These are phyloP conservation scores for Coelinius sp. DNA, from an alignment of 2,888 invertebrate genomes.

Conservation along the genomic window DNA sequence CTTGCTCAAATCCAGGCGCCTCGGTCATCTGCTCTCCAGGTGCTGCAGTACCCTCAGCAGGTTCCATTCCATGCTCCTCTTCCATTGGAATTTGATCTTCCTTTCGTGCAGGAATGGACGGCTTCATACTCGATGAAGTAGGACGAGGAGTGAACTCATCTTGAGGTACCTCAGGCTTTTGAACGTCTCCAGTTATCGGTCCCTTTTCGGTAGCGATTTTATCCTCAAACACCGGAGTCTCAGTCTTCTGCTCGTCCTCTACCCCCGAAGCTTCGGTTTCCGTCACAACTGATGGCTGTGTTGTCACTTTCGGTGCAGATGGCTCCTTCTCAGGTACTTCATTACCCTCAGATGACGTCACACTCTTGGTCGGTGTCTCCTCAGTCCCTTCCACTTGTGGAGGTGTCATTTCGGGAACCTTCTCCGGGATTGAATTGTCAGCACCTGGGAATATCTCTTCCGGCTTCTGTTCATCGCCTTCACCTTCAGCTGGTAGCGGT, in stretches of 20 bases:
- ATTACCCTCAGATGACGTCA: constrained; percentile 7
- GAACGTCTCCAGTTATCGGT: constrained; percentile 22
- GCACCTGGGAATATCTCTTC: constrained; percentile 62
- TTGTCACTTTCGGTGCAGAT: constrained; percentile 5
- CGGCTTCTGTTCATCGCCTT: constrained; percentile 36
- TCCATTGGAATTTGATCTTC: constrained; percentile 32
- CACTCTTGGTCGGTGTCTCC: constrained; percentile 14
- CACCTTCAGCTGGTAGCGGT: constrained; percentile 40
- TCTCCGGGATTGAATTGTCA: constrained; percentile 64
- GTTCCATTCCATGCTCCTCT: constrained; percentile 8
- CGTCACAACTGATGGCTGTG: constrained; percentile 30
- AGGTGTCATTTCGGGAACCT: constrained; percentile 49
- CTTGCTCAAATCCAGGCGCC: background rate
- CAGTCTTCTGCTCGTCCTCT: constrained; percentile 32
- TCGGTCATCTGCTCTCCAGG: constrained; percentile 27
- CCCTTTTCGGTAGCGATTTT: constrained; percentile 28
- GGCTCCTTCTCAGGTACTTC: constrained; percentile 23
- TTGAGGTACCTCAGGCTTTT: constrained; percentile 25
- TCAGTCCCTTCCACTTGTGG: constrained; percentile 29
- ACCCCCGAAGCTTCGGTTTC: constrained; percentile 38
- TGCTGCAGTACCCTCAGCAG: constrained; percentile 16
- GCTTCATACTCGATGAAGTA: constrained; percentile 12
- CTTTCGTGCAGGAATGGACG: constrained; percentile 32
- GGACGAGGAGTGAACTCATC: background rate
- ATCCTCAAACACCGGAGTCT: constrained; percentile 36